A percentile compares a stretch with the other conserved stretches of the same genome.
phyloP scores from a whole-genome alignment of 2,797 vertebrate species.

The Heliangelus exortis region DNA sequence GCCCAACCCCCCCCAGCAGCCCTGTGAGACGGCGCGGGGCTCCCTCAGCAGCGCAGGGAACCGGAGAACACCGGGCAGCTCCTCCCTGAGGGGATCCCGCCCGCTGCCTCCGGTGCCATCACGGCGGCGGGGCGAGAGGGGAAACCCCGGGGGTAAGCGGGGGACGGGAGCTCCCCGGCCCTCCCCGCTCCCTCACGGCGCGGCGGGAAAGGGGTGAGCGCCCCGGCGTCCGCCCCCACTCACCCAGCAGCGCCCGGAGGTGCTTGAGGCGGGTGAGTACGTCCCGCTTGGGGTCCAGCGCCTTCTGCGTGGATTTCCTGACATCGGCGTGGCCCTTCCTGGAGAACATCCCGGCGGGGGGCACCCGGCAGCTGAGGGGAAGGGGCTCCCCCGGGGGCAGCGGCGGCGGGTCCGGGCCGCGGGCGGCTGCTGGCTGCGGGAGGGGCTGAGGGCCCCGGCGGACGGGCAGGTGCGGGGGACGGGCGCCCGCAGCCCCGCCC shows the following conservation, averaged over 20 bases:
- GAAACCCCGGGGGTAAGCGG: not conserved
- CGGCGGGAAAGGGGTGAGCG: not conserved
- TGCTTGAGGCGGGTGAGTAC: constrained; percentile 94
- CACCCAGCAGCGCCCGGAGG: constrained; percentile 94
- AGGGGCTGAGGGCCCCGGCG: not conserved
- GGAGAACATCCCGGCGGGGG: constrained; percentile 89
- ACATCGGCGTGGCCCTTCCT: constrained; percentile 95
- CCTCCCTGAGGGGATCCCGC: not conserved
- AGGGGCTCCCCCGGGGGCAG: not conserved
- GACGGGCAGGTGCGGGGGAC: not conserved
- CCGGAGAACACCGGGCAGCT: not conserved
- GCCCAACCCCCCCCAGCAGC: not conserved
- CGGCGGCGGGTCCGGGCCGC: not conserved
- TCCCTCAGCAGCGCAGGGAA: too few species aligned
- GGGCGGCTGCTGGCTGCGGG: not conserved
- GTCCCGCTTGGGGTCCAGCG: constrained; percentile 99
- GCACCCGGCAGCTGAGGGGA: not conserved
- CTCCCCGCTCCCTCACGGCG: not conserved
- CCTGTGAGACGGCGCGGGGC: rapidly evolving
- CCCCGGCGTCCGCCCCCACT: constrained; percentile 50
- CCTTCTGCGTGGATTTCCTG: constrained; percentile 99
- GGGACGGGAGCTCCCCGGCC: not conserved
- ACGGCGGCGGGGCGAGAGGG: too few species aligned
- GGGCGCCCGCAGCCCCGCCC: not conserved
- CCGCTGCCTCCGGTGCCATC: too few species aligned